Evolutionary conservation across 2,888 invertebrate genomes (phyloP).

Genomic region (Steromphala cineraria): DNA sequence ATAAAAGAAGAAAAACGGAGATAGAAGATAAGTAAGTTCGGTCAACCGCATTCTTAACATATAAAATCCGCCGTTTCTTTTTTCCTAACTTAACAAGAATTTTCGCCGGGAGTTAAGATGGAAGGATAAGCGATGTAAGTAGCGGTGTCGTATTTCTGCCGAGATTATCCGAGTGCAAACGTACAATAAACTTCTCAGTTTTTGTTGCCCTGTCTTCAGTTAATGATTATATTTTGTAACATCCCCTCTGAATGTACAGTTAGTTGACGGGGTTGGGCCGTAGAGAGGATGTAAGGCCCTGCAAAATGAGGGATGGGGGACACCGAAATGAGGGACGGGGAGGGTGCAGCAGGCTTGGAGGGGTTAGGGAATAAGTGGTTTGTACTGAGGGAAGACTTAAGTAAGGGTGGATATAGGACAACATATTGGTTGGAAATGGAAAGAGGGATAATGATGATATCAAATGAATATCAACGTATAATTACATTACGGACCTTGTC

Average conservation of each 20-base stretch:
- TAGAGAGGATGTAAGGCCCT: no score
- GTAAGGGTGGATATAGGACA: no score
- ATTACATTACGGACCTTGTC: no score
- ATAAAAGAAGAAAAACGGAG: conserved; percentile 5
- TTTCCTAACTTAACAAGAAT: neutral
- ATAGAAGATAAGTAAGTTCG: neutral
- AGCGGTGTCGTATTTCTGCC: neutral
- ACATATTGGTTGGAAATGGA: no score
- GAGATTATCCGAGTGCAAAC: neutral
- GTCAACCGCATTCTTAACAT: neutral
- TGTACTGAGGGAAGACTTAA: no score
- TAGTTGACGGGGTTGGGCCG: no score
- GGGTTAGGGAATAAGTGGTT: no score
- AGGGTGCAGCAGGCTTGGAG: no score
- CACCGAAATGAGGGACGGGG: no score
- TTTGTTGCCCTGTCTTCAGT: neutral
- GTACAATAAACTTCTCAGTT: neutral
- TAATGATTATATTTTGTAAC: neutral
- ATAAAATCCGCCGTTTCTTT: neutral
- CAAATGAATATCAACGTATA: no score
- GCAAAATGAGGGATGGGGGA: no score
- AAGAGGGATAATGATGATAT: no score
- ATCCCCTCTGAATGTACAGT: neutral
- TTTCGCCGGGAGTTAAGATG: neutral
- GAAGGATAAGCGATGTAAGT: neutral